Percentiles rank a stretch among this genome's conserved stretches.
phyloP scores from a whole-genome alignment of 2,113 vertebrate species.

The Verasper variegatus region DNA sequence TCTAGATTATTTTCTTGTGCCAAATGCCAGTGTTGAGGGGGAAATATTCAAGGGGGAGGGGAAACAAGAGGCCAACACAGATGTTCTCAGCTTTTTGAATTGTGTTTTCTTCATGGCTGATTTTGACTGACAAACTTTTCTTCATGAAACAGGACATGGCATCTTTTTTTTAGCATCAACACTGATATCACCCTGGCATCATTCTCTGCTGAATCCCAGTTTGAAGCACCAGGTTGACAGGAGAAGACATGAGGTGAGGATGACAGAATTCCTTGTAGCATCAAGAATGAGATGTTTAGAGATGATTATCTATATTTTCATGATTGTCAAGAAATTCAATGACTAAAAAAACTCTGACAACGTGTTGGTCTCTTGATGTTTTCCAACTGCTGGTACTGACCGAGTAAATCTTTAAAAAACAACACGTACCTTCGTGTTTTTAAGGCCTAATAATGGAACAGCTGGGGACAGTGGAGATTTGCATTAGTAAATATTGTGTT shows the following conservation, averaged over 20 bases:
- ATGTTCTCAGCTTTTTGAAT: not conserved
- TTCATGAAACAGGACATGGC: not conserved
- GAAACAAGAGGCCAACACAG: not conserved
- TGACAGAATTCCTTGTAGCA: not conserved
- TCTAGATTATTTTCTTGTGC: conserved; percentile 4
- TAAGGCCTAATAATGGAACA: too few relatives aligned
- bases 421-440: too few relatives aligned
- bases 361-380: too few relatives aligned
- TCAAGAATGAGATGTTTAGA: not conserved
- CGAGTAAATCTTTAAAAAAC: too few relatives aligned
- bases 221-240: not conserved
- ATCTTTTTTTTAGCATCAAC: conserved; percentile 20
- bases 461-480: too few relatives aligned
- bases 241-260: conserved; percentile 66
- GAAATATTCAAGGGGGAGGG: not conserved
- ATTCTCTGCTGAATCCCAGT: not conserved
- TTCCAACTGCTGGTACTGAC: too few relatives aligned
- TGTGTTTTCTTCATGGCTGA: not conserved
- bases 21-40: not conserved
- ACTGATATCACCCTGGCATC: not conserved
- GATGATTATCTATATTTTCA: too few relatives aligned
- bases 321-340: too few relatives aligned
- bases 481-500: too few relatives aligned
- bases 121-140: not conserved
- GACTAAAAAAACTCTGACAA: too few relatives aligned